Evolutionary conservation across 2,113 vertebrate species (phyloP).

Genomic region (Pteropus alecto): DNA sequence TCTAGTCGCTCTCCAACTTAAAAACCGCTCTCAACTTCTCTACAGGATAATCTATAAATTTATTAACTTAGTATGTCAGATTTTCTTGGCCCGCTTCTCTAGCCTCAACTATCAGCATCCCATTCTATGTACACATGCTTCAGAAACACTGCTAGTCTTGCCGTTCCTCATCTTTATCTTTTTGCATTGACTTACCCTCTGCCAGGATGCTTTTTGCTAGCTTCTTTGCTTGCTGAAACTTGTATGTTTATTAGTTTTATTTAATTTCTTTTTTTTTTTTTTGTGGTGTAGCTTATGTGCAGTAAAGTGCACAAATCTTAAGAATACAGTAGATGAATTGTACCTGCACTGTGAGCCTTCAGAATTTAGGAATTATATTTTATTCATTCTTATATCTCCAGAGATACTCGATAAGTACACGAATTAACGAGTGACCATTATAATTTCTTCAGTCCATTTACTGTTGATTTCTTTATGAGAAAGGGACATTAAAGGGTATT

Average conservation of each 20-base stretch:
- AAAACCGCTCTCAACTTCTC: neutral
- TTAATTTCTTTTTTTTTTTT: neutral
- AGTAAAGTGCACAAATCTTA: neutral
- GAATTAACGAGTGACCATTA: neutral
- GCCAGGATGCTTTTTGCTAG: neutral
- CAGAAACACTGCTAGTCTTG: neutral
- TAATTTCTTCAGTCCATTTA: neutral
- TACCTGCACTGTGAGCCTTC: neutral
- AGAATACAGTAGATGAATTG: neutral
- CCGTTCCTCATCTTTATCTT: neutral
- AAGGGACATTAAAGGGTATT: neutral
- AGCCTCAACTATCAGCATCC: neutral
- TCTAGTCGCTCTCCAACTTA: neutral
- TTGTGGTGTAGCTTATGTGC: neutral
- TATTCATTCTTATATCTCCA: neutral
- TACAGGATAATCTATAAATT: neutral
- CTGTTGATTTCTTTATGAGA: conserved; percentile 29
- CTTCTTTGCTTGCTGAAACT: neutral
- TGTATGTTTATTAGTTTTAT: neutral
- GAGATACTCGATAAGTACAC: neutral
- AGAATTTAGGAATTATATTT: neutral
- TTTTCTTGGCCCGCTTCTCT: neutral
- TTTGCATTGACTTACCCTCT: neutral
- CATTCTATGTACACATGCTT: neutral
- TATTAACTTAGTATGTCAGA: neutral